These are phyloP conservation scores for Meda fulgida DNA, from an alignment of 2,797 vertebrate species.

Conservation along the genomic window DNA sequence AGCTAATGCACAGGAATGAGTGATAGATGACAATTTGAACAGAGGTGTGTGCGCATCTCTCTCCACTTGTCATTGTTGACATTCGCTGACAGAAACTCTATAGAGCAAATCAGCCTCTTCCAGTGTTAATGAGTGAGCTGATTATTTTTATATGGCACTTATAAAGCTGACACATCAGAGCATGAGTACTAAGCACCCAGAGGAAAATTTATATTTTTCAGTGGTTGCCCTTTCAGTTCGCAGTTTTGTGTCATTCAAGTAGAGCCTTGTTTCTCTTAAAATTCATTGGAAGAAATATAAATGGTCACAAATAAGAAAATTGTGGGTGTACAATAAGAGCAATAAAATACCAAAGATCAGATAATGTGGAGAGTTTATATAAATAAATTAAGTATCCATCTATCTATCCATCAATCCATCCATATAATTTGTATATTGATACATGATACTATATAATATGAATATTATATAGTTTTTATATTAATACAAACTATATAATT, in stretches of 20 bases:
- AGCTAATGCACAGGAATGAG: conserved; percentile 77
- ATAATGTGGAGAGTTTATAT: too few relatives aligned
- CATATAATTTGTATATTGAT: too few relatives aligned
- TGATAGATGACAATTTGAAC: conserved; percentile 73
- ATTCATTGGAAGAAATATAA: background rate
- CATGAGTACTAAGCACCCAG: background rate
- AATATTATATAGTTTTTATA: background rate
- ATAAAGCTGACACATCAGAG: conserved; percentile 8
- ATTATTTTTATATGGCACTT: conserved; percentile 42
- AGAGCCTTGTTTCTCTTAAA: background rate
- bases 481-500: background rate
- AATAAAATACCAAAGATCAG: too few relatives aligned
- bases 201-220: background rate
- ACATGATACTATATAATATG: background rate
- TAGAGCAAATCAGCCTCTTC: conserved; percentile 53
- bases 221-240: background rate
- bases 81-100: conserved; percentile 48
- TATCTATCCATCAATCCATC: too few relatives aligned
- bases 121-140: conserved; percentile 49
- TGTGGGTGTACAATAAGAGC: background rate
- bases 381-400: too few relatives aligned
- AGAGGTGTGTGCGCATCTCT: conserved; percentile 59
- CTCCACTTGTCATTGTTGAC: conserved; percentile 70
- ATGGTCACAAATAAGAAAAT: background rate
- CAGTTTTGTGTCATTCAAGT: background rate